phyloP scores from a whole-genome alignment of 2,797 vertebrate species.

The Synanceia verrucosa region DNA sequence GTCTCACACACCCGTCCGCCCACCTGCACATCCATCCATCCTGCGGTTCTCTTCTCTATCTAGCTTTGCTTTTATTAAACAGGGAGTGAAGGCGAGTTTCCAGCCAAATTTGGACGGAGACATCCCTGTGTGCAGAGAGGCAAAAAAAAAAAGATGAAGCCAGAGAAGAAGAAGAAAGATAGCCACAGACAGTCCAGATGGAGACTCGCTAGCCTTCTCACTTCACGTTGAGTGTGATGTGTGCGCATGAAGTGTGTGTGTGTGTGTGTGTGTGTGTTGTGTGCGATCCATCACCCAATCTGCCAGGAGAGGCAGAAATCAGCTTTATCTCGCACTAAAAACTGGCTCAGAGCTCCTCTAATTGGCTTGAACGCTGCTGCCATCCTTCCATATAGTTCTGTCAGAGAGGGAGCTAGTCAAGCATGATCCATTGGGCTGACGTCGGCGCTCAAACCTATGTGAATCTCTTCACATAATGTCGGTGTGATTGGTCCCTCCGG shows the following conservation, averaged over 20 bases:
- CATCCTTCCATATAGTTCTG: constrained; percentile 55
- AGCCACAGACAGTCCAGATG: constrained; percentile 66
- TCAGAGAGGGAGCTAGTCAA: constrained; percentile 54
- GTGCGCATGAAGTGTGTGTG: constrained; percentile 17
- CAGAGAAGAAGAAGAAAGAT: constrained; percentile 31
- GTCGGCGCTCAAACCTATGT: constrained; percentile 34
- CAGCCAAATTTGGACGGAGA: constrained; percentile 54
- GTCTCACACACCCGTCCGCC: constrained; percentile 33
- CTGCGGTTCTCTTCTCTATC: constrained; percentile 20
- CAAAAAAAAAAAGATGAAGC: constrained; percentile 4
- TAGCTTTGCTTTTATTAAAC: constrained; percentile 67
- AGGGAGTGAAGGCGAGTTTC: constrained; percentile 47
- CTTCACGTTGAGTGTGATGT: constrained; percentile 65
- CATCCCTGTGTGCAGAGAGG: constrained; percentile 30
- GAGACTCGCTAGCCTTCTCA: constrained; percentile 65
- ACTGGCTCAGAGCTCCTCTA: constrained; percentile 67
- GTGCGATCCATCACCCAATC: constrained; percentile 69
- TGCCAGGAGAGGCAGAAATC: constrained; percentile 68
- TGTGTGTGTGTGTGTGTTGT: constrained; percentile 33
- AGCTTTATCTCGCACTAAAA: constrained; percentile 64
- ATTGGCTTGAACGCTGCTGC: constrained; percentile 69
- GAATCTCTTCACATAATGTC: constrained; percentile 41
- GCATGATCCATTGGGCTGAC: constrained; percentile 55
- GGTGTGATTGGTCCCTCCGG: constrained; percentile 54
- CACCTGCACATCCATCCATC: constrained; percentile 7